Evolutionary conservation across 1,140 invertebrate species (phyloP), one percentile per base, ranked within the genome.

Genomic region (Anoplolepis gracilipes): DNA sequence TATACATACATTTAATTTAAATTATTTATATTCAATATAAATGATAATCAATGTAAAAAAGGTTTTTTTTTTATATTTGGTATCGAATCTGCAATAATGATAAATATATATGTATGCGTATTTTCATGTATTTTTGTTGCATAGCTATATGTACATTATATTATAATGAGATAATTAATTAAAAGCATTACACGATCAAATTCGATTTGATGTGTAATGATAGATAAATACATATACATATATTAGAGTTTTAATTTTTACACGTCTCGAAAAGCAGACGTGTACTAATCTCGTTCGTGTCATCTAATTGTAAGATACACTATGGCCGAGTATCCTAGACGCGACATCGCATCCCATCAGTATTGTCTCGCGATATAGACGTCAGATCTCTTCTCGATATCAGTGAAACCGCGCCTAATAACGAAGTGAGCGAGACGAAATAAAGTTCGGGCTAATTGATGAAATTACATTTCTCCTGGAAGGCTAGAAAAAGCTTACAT

Each of bases 401-500:
- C 46, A 72, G 36, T 13, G 28, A 33, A 73, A 59, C 78, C 53
- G 19, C 53, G 59, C 55, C 55, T 39, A 70, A 82, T 72, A 72
- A 81, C 25, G 22, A 64, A 86, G 69, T 72, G 61, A 61, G 28
- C 36, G 1, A 10, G 0, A 49, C 5, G 49, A 87, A 88, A 88
- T 84, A 75, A 84, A 87, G 67, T 84, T 84, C 57, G 36, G 13
- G 19, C 19, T 46, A 53, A 87, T 69, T 73, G 87, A 39, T 36
- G n/a, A 57, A 75, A 84, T 87, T 73, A 87, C 72, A 65, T 87
- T 84, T 88, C 25, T 28, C n/a, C 42, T 28, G 39, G 25, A 42
- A 82, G 53, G 36, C 67, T 61, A 73, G 70, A 70, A 87, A 87
- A 87, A 87, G 72, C 82, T 87, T 67, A 46, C 72, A 82, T 87